Conservation (phyloP, 2,888 invertebrate genomes). For the Drosophila emarginata region DNA sequence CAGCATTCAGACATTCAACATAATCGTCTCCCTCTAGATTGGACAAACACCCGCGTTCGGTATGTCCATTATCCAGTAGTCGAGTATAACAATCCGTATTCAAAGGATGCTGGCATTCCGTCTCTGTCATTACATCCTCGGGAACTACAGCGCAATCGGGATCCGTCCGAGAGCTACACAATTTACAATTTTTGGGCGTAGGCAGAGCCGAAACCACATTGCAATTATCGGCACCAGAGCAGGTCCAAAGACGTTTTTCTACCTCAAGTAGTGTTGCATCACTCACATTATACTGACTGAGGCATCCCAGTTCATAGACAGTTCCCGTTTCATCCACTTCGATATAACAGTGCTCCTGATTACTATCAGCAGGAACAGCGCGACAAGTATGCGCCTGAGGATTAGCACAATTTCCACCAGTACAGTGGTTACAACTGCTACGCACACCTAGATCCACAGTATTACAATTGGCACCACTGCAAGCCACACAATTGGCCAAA, state of each 20-base stretch:
- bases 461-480: conserved; percentile 63
- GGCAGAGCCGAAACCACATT: conserved; percentile 66
- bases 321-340: conserved; percentile 50
- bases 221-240: conserved; percentile 71
- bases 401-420: conserved; percentile 62
- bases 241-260: conserved; percentile 68
- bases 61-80: conserved; percentile 68
- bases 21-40: conserved; percentile 63
- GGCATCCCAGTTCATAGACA: conserved; percentile 70
- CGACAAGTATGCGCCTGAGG: conserved; percentile 59
- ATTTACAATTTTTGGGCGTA: conserved; percentile 44
- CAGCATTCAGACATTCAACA: conserved; percentile 54
- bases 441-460: conserved; percentile 61
- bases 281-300: conserved; percentile 67
- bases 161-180: conserved; percentile 75
- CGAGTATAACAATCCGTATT: conserved; percentile 74
- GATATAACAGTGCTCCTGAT: conserved; percentile 71
- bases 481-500: conserved; percentile 61
- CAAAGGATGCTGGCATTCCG: conserved; percentile 51
- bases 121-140: conserved; percentile 9
- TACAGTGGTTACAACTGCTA: conserved; percentile 68
- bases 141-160: conserved; percentile 67
- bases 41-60: conserved; percentile 76
- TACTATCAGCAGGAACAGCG: conserved; percentile 48
- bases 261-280: conserved; percentile 52